Evolutionary conservation across 1,140 invertebrate species (phyloP).

Genomic region (Conus betulinus): DNA sequence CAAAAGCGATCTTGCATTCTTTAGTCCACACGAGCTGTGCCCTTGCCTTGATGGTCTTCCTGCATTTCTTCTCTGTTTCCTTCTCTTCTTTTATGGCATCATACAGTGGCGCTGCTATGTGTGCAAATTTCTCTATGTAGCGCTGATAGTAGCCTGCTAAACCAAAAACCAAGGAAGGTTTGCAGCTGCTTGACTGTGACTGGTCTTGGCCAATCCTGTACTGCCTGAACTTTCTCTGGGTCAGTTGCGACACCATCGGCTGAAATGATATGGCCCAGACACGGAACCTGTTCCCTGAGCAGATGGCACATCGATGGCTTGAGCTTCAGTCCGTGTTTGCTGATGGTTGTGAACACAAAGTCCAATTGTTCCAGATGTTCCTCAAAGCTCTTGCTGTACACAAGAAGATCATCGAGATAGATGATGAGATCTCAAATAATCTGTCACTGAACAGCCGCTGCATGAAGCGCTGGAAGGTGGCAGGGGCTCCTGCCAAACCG

Average conservation of each 20-base stretch:
- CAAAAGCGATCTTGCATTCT: background rate
- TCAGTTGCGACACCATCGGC: slow-evolving; percentile 63
- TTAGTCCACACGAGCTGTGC: background rate
- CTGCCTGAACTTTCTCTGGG: slow-evolving; percentile 72
- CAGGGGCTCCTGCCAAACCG: no score
- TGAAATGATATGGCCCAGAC: slow-evolving; percentile 34
- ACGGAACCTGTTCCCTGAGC: slow-evolving; percentile 16
- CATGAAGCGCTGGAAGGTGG: no score
- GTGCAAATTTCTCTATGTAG: slow-evolving; percentile 69
- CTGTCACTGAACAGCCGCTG: no score
- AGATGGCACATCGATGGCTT: slow-evolving; percentile 47
- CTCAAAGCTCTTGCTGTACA: slow-evolving; percentile 37
- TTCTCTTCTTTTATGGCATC: background rate
- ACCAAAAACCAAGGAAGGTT: slow-evolving; percentile 77
- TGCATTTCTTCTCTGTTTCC: background rate
- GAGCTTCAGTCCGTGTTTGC: slow-evolving; percentile 47
- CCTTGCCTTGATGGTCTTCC: background rate
- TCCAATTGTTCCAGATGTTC: slow-evolving; percentile 41
- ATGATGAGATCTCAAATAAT: no score
- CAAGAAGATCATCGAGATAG: slow-evolving; percentile 48
- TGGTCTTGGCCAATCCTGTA: slow-evolving; percentile 59
- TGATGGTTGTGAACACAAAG: slow-evolving; percentile 48
- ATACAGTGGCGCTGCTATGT: slow-evolving; percentile 65
- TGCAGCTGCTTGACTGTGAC: slow-evolving; percentile 71
- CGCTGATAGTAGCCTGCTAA: slow-evolving; percentile 72